Percentiles rank a stretch among this genome's conserved stretches.
These are phyloP conservation scores for Triplophysa tibetana DNA, from an alignment of 2,113 vertebrate genomes.

Conservation along the genomic window DNA sequence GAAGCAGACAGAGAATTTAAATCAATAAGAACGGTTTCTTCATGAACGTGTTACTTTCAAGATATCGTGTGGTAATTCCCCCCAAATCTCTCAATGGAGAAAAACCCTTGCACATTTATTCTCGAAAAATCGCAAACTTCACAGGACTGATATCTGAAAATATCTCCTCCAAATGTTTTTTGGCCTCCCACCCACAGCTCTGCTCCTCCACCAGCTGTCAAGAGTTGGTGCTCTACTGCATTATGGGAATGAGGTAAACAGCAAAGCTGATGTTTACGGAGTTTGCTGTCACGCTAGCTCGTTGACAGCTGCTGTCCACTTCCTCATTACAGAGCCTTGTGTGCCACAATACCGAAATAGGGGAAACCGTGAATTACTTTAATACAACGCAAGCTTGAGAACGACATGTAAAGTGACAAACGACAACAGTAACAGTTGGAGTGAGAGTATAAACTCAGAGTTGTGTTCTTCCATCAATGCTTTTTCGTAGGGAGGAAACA, in stretches of 20 bases:
- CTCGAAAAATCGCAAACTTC: constrained; percentile 11
- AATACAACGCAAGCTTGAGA: background rate
- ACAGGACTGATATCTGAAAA: constrained; percentile 22
- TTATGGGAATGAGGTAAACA: constrained; percentile 33
- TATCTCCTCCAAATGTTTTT: constrained; percentile 24
- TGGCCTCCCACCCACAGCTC: constrained; percentile 20
- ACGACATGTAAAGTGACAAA: background rate
- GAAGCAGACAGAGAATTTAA: background rate
- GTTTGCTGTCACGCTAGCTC: constrained; percentile 5
- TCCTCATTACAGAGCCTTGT: constrained; percentile 35
- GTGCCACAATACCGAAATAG: constrained; percentile 9
- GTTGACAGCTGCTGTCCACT: constrained; percentile 37
- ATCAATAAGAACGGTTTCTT: constrained; percentile 40
- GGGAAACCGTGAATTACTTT: constrained; percentile 6
- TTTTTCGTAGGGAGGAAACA: background rate
- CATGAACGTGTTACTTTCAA: background rate
- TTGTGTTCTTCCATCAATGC: background rate
- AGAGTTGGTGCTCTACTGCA: constrained; percentile 17
- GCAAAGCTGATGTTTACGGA: constrained; percentile 29
- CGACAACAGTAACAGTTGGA: background rate
- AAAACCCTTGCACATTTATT: constrained; percentile 7
- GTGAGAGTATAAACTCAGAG: background rate
- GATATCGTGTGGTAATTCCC: constrained; percentile 34
- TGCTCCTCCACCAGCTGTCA: constrained; percentile 21
- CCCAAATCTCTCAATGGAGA: constrained; percentile 12